Conservation (phyloP, 2,113 vertebrate genomes). For the Pyxicephalus adspersus region DNA sequence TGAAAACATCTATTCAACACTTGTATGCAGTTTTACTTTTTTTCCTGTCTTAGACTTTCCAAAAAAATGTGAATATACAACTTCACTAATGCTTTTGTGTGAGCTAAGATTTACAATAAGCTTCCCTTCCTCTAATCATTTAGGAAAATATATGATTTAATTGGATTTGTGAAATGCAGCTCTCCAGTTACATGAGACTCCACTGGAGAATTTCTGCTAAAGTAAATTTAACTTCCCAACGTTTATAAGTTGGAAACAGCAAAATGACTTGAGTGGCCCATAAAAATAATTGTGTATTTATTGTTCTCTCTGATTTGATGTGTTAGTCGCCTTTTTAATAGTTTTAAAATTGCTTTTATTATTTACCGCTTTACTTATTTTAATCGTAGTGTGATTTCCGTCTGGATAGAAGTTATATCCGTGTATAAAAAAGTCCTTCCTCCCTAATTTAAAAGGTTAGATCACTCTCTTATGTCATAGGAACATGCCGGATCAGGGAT, state of each 20-base stretch:
- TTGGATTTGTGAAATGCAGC: slow-evolving; percentile 41
- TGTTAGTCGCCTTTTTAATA: neutral
- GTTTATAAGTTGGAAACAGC: slow-evolving; percentile 23
- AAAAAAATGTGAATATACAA: neutral
- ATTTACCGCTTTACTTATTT: neutral
- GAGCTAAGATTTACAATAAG: slow-evolving; percentile 36
- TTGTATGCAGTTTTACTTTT: no score
- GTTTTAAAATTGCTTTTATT: neutral
- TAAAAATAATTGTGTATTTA: slow-evolving; percentile 35
- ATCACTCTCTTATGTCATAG: no score
- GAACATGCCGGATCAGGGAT: no score
- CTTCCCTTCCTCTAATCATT: slow-evolving; percentile 36
- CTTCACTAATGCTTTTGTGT: slow-evolving; percentile 26
- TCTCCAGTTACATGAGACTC: slow-evolving; percentile 31
- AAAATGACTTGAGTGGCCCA: slow-evolving; percentile 23
- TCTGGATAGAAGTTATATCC: no score
- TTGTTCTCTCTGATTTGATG: slow-evolving; percentile 17
- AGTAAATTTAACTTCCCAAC: slow-evolving; percentile 38
- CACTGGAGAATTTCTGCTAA: slow-evolving; percentile 45
- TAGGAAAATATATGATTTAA: slow-evolving; percentile 50
- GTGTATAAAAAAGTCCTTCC: no score
- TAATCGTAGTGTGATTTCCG: no score
- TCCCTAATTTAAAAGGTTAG: no score
- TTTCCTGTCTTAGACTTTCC: neutral
- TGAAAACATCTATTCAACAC: neutral